These are phyloP conservation scores for Hemichromis elongatus DNA, from an alignment of 2,113 vertebrate genomes.

Conservation along the genomic window DNA sequence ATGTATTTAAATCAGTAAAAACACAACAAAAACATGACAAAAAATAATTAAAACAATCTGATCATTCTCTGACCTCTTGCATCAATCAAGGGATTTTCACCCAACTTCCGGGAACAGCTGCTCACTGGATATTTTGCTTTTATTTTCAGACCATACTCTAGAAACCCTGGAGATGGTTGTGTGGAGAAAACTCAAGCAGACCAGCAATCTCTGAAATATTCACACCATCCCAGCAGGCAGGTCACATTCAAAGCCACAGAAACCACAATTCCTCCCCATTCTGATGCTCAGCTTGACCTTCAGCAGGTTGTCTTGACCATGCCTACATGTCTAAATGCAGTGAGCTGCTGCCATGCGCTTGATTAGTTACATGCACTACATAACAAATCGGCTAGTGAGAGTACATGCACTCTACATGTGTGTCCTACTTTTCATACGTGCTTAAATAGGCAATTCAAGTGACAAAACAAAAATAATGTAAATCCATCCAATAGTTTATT, in stretches of 20 bases:
- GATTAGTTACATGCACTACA: not conserved
- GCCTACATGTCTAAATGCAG: not conserved
- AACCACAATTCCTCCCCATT: not conserved
- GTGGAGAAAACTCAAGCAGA: not conserved
- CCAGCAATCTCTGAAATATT: not conserved
- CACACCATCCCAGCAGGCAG: not conserved
- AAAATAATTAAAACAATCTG: not conserved
- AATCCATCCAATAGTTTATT: constrained; percentile 73
- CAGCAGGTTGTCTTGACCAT: not conserved
- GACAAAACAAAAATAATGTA: constrained; percentile 25
- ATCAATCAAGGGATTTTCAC: not conserved
- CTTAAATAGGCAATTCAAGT: not conserved
- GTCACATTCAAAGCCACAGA: not conserved
- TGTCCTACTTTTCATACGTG: not conserved
- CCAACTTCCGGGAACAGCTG: not conserved
- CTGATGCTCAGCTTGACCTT: not conserved
- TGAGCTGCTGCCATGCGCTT: not conserved
- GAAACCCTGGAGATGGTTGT: not conserved
- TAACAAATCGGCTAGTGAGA: not conserved
- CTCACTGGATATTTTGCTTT: not conserved
- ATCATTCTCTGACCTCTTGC: not conserved
- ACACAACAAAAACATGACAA: not conserved
- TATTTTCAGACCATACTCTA: not conserved
- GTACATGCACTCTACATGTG: not conserved
- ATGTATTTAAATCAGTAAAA: not conserved